A percentile compares a stretch with the other conserved stretches of the same genome.
Evolutionary conservation across 2,888 invertebrate species (phyloP).

Genomic region (Torymus tubicola): DNA sequence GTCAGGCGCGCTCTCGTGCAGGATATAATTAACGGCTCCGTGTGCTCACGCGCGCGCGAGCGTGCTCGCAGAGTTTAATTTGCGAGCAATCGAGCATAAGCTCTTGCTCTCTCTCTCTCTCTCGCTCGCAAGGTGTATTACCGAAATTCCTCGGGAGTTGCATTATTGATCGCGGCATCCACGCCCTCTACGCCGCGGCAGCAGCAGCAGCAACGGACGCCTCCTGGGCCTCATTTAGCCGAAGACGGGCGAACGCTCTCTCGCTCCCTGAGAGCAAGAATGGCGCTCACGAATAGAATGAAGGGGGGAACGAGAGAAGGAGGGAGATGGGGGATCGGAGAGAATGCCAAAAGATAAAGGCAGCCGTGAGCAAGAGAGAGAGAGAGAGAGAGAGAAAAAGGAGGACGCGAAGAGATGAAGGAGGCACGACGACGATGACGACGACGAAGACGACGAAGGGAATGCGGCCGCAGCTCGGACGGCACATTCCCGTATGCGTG

Average conservation of each 20-base stretch:
- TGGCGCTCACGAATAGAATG: slow-evolving; percentile 44
- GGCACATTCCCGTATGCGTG: slow-evolving; percentile 17
- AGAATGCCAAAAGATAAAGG: not conserved
- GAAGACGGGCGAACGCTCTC: slow-evolving; percentile 2
- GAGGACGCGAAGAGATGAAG: not conserved
- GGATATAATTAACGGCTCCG: slow-evolving; percentile 20
- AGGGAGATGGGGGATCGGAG: too few species aligned
- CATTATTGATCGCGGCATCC: slow-evolving; percentile 60
- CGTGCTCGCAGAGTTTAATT: not conserved
- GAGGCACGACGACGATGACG: slow-evolving; percentile 5
- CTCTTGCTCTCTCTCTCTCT: not conserved
- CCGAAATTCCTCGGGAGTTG: slow-evolving; percentile 56
- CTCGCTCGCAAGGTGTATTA: slow-evolving; percentile 44
- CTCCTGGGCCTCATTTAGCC: slow-evolving; percentile 59
- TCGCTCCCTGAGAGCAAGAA: slow-evolving; percentile 29
- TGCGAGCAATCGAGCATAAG: slow-evolving; percentile 20
- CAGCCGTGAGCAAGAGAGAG: slow-evolving; percentile 14
- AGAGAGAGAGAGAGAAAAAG: slow-evolving; percentile 1
- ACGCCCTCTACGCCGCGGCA: slow-evolving; percentile 50
- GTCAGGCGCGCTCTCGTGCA: not conserved
- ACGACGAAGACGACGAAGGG: slow-evolving; percentile 17
- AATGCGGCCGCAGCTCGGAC: slow-evolving; percentile 47
- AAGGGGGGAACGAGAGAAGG: not conserved
- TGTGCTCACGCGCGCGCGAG: not conserved
- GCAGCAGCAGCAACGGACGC: slow-evolving; percentile 25